phyloP scores from a whole-genome alignment of 2,113 vertebrate genomes.

The Athene noctua region DNA sequence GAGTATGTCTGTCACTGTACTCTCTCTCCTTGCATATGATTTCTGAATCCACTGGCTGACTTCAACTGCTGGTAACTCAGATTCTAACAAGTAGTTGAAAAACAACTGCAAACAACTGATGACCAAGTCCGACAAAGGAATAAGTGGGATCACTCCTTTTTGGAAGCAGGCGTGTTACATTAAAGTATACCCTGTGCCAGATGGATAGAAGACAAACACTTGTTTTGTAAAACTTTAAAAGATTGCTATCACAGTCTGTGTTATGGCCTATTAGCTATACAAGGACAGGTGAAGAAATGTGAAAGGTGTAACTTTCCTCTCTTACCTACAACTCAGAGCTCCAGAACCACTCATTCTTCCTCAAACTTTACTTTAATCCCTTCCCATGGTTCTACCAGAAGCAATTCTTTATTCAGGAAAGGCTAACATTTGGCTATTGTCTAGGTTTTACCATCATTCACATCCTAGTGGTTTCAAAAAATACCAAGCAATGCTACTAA shows the following conservation, averaged over 20 bases:
- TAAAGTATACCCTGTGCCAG: not conserved
- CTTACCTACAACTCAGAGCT: not conserved
- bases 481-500: not conserved
- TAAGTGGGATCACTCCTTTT: not conserved
- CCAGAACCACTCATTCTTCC: not conserved
- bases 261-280: not conserved
- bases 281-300: not conserved
- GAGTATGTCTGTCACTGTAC: not conserved
- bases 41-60: not conserved
- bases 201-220: not conserved
- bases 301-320: not conserved
- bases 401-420: not conserved
- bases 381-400: not conserved
- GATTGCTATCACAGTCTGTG: not conserved
- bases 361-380: not conserved
- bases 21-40: not conserved
- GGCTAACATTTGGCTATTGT: not conserved
- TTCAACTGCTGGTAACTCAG: not conserved
- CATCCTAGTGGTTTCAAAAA: not conserved
- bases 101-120: not conserved
- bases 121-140: not conserved
- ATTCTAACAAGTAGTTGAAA: not conserved
- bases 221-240: not conserved
- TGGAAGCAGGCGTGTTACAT: not conserved
- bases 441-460: not conserved